These are phyloP conservation scores for Melanerpes formicivorus DNA, from an alignment of 2,113 vertebrate species.

Conservation along the genomic window DNA sequence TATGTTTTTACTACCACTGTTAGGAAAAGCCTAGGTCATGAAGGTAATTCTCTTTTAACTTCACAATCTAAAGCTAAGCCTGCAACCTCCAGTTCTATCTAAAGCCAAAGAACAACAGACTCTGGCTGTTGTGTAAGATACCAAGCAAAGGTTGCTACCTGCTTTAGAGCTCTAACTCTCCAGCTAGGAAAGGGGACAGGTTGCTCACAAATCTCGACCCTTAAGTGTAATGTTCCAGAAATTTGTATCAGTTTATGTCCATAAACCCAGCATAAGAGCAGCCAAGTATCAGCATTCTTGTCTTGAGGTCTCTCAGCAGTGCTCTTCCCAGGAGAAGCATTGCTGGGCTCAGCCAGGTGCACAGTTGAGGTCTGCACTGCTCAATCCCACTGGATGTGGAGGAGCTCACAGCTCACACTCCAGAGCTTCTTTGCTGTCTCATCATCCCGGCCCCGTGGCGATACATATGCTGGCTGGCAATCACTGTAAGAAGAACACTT, in stretches of 20 bases:
- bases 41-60: not conserved
- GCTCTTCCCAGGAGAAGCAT: not conserved
- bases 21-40: not conserved
- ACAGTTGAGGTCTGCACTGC: not conserved
- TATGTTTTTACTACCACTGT: not conserved
- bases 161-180: not conserved
- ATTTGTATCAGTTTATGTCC: not conserved
- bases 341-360: not conserved
- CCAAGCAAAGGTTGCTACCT: not conserved
- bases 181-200: not conserved
- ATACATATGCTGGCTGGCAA: conserved; percentile 86
- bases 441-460: conserved; percentile 84
- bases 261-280: not conserved
- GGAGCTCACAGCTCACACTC: conserved; percentile 89
- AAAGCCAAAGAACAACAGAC: not conserved
- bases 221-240: not conserved
- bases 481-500: conserved; percentile 78
- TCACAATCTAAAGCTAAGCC: conserved; percentile 14
- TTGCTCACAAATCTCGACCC: not conserved
- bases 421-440: conserved; percentile 87
- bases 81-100: not conserved
- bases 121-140: not conserved
- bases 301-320: not conserved
- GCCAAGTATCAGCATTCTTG: not conserved
- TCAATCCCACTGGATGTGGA: conserved; percentile 89